Percentiles rank a stretch among this genome's conserved stretches.
Evolutionary conservation across 2,888 invertebrate species (phyloP).

Genomic region (Hypena proboscidalis): DNA sequence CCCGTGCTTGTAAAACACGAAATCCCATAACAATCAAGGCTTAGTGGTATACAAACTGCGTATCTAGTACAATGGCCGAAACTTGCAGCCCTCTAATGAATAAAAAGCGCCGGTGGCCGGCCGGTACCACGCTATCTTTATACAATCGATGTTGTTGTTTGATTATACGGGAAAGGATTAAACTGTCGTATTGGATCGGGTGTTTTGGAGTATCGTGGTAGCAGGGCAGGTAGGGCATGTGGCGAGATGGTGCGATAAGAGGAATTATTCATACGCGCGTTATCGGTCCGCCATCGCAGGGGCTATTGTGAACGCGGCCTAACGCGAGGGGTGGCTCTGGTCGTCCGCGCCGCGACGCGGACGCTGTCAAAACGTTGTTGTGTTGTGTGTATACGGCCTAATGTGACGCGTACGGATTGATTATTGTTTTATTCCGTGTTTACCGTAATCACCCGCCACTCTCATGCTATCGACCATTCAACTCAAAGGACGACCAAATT

Average conservation of each 20-base stretch:
- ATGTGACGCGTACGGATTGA: conserved; percentile 73
- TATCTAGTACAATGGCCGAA: conserved; percentile 80
- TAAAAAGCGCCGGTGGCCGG: conserved; percentile 73
- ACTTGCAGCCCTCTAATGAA: conserved; percentile 79
- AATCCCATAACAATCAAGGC: conserved; percentile 76
- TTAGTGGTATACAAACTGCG: conserved; percentile 73
- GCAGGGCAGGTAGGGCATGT: conserved; percentile 83
- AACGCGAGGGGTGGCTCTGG: conserved; percentile 80
- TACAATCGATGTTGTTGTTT: conserved; percentile 39
- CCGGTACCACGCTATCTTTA: conserved; percentile 60
- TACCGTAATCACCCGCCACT: conserved; percentile 53
- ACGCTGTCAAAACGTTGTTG: conserved; percentile 80
- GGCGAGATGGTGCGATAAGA: conserved; percentile 83
- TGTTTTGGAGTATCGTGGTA: conserved; percentile 69
- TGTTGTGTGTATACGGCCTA: conserved; percentile 73
- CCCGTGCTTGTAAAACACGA: conserved; percentile 65
- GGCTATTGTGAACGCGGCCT: conserved; percentile 78
- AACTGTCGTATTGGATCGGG: conserved; percentile 52
- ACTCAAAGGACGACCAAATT: conserved; percentile 25
- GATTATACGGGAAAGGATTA: conserved; percentile 44
- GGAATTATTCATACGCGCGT: conserved; percentile 84
- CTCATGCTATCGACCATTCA: conserved; percentile 36
- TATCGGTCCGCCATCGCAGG: conserved; percentile 82
- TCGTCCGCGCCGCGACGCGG: no score
- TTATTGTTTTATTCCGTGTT: conserved; percentile 73